Conservation (phyloP, 2,113 vertebrate genomes). For the Spheniscus mendiculus region DNA sequence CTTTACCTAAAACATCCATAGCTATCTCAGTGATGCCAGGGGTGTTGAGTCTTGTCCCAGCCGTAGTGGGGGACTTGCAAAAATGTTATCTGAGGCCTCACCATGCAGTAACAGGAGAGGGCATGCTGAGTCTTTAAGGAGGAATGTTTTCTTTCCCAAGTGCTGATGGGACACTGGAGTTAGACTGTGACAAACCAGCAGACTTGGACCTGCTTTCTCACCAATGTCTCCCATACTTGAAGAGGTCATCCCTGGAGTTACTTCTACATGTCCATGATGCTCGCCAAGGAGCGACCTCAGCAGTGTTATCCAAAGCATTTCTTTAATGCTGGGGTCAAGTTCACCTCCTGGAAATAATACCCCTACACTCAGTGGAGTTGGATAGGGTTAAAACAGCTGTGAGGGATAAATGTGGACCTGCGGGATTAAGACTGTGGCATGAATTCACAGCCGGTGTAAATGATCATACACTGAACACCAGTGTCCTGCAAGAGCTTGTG, state of each 20-base stretch:
- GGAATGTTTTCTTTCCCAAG: neutral
- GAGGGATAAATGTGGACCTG: neutral
- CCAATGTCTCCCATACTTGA: neutral
- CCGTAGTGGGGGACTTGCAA: neutral
- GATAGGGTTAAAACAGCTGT: neutral
- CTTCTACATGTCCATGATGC: neutral
- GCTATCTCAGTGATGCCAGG: neutral
- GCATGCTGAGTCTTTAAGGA: neutral
- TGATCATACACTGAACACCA: neutral
- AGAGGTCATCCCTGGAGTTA: neutral
- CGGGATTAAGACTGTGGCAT: neutral
- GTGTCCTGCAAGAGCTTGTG: neutral
- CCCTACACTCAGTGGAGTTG: neutral
- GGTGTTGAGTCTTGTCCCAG: neutral
- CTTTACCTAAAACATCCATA: neutral
- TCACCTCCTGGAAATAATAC: neutral
- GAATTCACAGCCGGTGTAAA: neutral
- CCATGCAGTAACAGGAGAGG: neutral
- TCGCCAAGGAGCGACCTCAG: neutral
- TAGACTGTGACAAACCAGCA: neutral
- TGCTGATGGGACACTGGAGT: neutral
- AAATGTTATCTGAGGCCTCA: neutral
- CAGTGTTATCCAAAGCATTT: neutral
- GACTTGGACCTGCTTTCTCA: neutral
- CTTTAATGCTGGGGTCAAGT: neutral